phyloP scores from a whole-genome alignment of 2,113 vertebrate genomes.

The Chiloscyllium plagiosum region DNA sequence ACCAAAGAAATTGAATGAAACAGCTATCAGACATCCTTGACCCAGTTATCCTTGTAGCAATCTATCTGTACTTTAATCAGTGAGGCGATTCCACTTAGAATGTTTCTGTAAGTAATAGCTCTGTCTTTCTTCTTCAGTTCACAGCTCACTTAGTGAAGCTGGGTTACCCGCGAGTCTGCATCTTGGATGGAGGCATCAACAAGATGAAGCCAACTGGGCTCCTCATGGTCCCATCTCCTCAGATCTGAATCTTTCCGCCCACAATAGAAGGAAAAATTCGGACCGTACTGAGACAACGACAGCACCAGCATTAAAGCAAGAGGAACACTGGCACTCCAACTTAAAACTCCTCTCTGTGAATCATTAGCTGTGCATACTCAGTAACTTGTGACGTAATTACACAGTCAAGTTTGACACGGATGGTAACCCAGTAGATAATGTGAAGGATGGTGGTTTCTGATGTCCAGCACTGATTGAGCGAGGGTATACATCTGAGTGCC shows the following conservation, averaged over 20 bases:
- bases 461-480: neutral
- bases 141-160: constrained; percentile 83
- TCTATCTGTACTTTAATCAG: neutral
- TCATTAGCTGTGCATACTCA: neutral
- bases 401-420: neutral
- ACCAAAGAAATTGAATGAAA: neutral
- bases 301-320: neutral
- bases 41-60: neutral
- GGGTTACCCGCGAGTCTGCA: constrained; percentile 81
- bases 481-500: neutral
- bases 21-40: neutral
- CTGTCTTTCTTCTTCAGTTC: constrained; percentile 63
- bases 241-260: constrained; percentile 66
- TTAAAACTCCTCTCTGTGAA: neutral
- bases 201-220: constrained; percentile 93
- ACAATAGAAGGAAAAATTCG: neutral
- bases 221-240: constrained; percentile 88
- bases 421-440: neutral
- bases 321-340: too few relatives aligned
- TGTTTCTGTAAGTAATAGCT: neutral
- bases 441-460: too few relatives aligned
- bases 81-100: neutral
- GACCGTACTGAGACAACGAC: neutral
- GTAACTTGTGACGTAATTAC: neutral
- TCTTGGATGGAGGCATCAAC: constrained; percentile 92